Percentiles rank a stretch among this genome's conserved stretches.
phyloP scores from a whole-genome alignment of 2,888 invertebrate genomes.

The Campopleginae sp. region DNA sequence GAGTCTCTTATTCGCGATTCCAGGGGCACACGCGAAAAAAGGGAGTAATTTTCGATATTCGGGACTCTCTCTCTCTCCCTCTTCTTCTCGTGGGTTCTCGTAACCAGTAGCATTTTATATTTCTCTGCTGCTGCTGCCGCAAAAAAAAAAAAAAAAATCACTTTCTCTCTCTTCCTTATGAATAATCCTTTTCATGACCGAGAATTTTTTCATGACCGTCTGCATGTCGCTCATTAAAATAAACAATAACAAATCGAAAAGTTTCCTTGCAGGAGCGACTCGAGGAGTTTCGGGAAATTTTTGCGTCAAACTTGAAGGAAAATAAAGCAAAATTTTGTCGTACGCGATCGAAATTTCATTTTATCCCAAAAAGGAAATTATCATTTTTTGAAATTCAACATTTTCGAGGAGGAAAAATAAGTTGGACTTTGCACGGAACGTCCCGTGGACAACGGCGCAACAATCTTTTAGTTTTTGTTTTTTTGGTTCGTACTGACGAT shows the following conservation, averaged over 20 bases:
- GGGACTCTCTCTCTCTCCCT: slow-evolving; percentile 68
- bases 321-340: too few relatives aligned
- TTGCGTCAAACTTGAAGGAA: too few relatives aligned
- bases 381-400: not conserved
- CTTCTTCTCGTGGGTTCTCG: slow-evolving; percentile 66
- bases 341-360: too few relatives aligned
- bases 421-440: not conserved
- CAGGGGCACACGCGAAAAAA: slow-evolving; percentile 70
- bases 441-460: not conserved
- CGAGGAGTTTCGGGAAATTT: too few relatives aligned
- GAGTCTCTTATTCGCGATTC: slow-evolving; percentile 68
- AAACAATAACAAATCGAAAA: not conserved
- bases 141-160: slow-evolving; percentile 1
- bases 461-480: not conserved
- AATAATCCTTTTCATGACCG: slow-evolving; percentile 25
- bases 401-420: not conserved
- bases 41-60: slow-evolving; percentile 80
- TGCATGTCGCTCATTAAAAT: not conserved
- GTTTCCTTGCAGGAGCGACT: too few relatives aligned
- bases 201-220: not conserved
- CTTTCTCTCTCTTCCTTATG: not conserved
- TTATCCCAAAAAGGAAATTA: too few relatives aligned
- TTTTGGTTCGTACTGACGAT: not conserved
- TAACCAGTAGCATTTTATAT: slow-evolving; percentile 81
- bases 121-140: slow-evolving; percentile 17